Base-by-base conservation (phyloP, 2,797 vertebrate species). In the Odontamblyopus rebecca region DNA sequence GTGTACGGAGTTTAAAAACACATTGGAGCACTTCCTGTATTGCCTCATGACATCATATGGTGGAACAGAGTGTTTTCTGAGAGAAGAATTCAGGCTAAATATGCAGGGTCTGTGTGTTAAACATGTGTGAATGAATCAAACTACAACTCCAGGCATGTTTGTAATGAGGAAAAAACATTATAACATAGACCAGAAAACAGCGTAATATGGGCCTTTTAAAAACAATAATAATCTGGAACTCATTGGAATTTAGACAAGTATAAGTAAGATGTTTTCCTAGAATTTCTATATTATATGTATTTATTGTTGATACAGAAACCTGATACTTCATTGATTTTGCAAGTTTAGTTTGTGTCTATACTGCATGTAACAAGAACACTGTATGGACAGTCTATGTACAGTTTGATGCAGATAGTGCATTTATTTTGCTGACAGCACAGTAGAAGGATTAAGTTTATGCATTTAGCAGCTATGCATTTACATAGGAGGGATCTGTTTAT, bases 381-480 rank as follows among this genome's bases (percentile, higher is more conserved):
- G 19, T 64, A 48, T 71, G 44, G 16, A 48, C 44, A 15, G 44
- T 5, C 44, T 16, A 69, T 64, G 30, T 27, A 63, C 59, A 16
- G 26, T 66, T 56, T 71, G 1, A 0, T 71, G 18, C 65, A 56
- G 5, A 3, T 70, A 15, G 35, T 54, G 67, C 35, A 53, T 74
- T 70, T 72, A 53, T 80, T 83, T 78, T 70, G 72, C 83, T 86
- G 61, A 83, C 32, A 61, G 65, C 18, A 66, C 70, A 62, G 38
- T 12, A 23, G 12, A 80, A 69, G 75, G 67, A 69, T 79, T 74
- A 73, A 73, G 69, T 64, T 75, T 26, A 68, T 74, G 82, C 67
- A 82, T 83, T 86, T 77, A 76, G 68, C 27, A 69, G 65, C 76
- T 71, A 71, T 77, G 41, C 35, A 60, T 79, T 80, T 56, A 26